Evolutionary conservation across 2,113 vertebrate species (phyloP).

Genomic region (Xenopus laevis): DNA sequence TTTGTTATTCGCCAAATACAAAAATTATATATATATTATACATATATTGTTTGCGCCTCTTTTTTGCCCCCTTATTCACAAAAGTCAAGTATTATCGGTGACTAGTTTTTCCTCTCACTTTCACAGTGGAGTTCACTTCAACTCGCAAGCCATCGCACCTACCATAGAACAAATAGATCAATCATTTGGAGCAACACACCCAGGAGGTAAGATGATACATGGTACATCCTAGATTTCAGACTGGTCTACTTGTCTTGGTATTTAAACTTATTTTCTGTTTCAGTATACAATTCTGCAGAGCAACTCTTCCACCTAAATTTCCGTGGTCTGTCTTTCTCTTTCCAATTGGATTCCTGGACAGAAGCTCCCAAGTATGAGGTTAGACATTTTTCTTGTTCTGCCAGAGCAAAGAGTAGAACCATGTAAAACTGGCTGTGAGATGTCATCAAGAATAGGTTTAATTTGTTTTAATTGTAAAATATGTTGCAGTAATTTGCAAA

Average conservation of each 20-base stretch:
- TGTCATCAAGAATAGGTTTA: no score
- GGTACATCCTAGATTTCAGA: background rate
- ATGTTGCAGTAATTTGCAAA: no score
- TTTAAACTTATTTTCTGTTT: constrained; percentile 8
- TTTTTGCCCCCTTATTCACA: background rate
- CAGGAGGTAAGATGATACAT: constrained; percentile 79
- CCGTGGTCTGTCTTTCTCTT: constrained; percentile 95
- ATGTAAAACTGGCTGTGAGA: no score
- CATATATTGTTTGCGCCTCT: background rate
- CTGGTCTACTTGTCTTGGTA: background rate
- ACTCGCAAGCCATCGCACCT: constrained; percentile 95
- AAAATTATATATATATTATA: no score
- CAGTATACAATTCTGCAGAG: constrained; percentile 96
- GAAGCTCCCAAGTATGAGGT: constrained; percentile 98
- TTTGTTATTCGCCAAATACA: no score
- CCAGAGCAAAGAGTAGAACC: background rate
- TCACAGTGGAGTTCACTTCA: constrained; percentile 96
- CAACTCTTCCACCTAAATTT: constrained; percentile 99
- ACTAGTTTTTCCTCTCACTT: constrained; percentile 42
- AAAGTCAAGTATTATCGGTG: no score
- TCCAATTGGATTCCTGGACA: constrained; percentile 97
- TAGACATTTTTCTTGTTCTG: constrained; percentile 47
- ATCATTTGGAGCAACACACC: constrained; percentile 97
- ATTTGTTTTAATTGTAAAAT: no score
- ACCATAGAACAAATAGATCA: constrained; percentile 99